A percentile compares a stretch with the other conserved stretches of the same genome.
These are phyloP conservation scores for Porites rus DNA, from an alignment of 92 coral and sea anemone species.

Conservation along the genomic window DNA sequence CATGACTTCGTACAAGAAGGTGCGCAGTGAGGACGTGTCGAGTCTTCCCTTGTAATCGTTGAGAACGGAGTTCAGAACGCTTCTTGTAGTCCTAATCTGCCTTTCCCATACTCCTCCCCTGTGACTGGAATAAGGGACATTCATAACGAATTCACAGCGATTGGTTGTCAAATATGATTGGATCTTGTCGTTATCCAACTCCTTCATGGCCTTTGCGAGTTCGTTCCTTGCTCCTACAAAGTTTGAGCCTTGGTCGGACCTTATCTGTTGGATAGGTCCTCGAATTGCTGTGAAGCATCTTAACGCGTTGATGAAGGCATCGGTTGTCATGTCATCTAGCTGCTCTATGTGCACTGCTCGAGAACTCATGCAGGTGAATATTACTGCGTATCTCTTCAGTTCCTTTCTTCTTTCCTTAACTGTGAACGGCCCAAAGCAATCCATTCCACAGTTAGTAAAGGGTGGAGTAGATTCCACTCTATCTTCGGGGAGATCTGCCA, in stretches of 20 bases:
- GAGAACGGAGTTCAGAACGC: conserved; percentile 4
- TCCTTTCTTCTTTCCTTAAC: conserved; percentile 31
- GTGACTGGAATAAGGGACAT: no score
- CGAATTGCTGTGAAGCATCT: conserved; percentile 29
- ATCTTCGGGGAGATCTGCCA: conserved; percentile 46
- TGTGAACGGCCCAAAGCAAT: conserved; percentile 40
- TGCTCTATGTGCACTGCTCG: conserved; percentile 45
- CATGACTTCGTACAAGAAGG: conserved; percentile 4
- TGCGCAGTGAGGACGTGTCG: conserved; percentile 13
- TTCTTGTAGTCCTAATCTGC: conserved; percentile 20
- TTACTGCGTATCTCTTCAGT: conserved; percentile 22
- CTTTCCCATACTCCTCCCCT: conserved; percentile 22
- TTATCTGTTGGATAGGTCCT: conserved; percentile 36
- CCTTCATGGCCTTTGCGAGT: conserved; percentile 20
- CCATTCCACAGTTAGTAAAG: conserved; percentile 40
- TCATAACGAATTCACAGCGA: no score
- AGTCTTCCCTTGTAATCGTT: conserved; percentile 15
- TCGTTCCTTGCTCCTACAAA: conserved; percentile 48
- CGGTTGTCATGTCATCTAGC: conserved; percentile 28
- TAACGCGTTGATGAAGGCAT: conserved; percentile 41
- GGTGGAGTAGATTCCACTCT: conserved; percentile 43
- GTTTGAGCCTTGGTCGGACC: conserved; percentile 52
- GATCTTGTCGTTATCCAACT: conserved; percentile 23
- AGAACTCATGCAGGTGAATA: conserved; percentile 29
- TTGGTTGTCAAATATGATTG: no score